Conservation (phyloP, 2,888 invertebrate genomes). For the Sinelater perroti region DNA sequence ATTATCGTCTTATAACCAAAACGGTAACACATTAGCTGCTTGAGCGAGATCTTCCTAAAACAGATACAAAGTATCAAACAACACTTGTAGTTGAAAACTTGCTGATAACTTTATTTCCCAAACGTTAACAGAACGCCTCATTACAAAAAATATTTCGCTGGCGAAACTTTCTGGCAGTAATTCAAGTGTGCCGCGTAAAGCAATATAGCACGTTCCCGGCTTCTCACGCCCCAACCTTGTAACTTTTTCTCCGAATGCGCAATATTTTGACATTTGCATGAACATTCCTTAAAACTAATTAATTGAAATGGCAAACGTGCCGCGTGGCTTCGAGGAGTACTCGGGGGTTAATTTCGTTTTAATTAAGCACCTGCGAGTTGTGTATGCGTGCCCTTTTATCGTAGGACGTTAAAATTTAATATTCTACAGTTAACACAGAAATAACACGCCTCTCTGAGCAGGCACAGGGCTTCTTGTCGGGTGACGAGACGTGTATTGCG, state of each 20-base stretch:
- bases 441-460: constrained; percentile 21
- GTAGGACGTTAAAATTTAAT: constrained; percentile 25
- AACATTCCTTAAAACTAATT: constrained; percentile 10
- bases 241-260: too few species aligned
- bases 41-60: too few species aligned
- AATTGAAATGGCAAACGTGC: constrained; percentile 14
- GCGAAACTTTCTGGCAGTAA: too few species aligned
- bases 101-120: neutral
- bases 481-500: too few species aligned
- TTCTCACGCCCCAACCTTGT: too few species aligned
- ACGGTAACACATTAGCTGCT: too few species aligned
- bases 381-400: constrained; percentile 9
- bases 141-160: too few species aligned
- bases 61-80: constrained; percentile 1
- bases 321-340: constrained; percentile 4
- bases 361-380: constrained; percentile 10
- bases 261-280: constrained; percentile 5
- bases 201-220: too few species aligned
- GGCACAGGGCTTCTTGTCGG: constrained; percentile 21
- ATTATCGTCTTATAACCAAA: too few species aligned
- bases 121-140: neutral
- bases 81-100: constrained; percentile 1
- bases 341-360: constrained; percentile 9
- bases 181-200: too few species aligned
- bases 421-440: constrained; percentile 28